A percentile compares a stretch with the other conserved stretches of the same genome.
These are phyloP conservation scores for Diorhabda elongata DNA, from an alignment of 1,140 invertebrate species.

Conservation along the genomic window DNA sequence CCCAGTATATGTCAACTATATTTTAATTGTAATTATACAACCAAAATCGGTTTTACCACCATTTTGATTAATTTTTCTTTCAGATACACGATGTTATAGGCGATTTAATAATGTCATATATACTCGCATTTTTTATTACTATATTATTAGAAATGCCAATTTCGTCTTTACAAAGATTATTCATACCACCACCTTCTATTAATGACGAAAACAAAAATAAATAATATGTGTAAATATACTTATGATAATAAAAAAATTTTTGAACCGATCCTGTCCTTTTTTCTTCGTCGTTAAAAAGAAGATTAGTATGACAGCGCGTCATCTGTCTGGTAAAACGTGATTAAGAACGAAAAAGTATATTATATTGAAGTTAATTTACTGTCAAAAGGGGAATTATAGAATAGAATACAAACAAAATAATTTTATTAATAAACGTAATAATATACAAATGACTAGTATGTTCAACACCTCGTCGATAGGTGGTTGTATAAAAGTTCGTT, in stretches of 20 bases:
- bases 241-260: neutral
- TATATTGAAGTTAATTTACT: no score
- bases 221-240: neutral
- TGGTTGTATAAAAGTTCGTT: no score
- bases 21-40: slow-evolving; percentile 21
- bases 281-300: no score
- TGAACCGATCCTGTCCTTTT: neutral
- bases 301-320: no score
- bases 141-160: slow-evolving; percentile 29
- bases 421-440: no score
- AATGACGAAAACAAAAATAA: neutral
- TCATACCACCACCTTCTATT: slow-evolving; percentile 1
- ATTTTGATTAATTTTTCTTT: slow-evolving; percentile 10
- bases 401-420: no score
- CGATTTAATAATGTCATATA: slow-evolving; percentile 8
- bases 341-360: no score
- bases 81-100: slow-evolving; percentile 11
- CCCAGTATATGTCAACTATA: slow-evolving; percentile 20
- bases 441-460: no score
- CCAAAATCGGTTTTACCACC: neutral
- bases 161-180: slow-evolving; percentile 27
- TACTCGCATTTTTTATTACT: slow-evolving; percentile 13
- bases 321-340: no score
- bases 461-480: no score
- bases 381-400: no score